phyloP scores from a whole-genome alignment of 1,140 invertebrate species.

The Argopecten irradians region DNA sequence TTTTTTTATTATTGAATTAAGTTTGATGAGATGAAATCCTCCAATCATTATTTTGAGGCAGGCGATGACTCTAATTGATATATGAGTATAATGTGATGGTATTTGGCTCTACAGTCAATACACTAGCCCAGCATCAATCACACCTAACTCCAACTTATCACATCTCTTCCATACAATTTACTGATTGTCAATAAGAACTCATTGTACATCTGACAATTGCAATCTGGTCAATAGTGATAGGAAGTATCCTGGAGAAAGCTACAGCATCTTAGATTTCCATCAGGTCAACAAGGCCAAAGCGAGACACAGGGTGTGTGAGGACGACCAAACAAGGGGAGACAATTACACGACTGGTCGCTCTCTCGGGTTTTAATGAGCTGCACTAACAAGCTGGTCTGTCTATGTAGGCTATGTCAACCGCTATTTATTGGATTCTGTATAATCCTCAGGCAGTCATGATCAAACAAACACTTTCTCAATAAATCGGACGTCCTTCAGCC shows the following conservation, averaged over 20 bases:
- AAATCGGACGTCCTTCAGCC: background rate
- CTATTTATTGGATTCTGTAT: background rate
- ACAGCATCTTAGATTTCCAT: background rate
- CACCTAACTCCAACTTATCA: background rate
- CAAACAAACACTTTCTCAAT: conserved; percentile 11
- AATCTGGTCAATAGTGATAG: background rate
- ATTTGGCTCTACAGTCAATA: too few species aligned
- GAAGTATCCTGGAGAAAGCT: background rate
- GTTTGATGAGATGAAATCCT: too few species aligned
- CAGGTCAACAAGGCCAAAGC: background rate
- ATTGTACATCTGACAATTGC: background rate
- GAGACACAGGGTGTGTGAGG: background rate
- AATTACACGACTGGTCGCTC: background rate
- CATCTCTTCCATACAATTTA: conserved; percentile 17
- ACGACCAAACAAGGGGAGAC: background rate
- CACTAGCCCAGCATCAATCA: background rate
- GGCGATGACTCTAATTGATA: too few species aligned
- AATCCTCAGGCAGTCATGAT: background rate
- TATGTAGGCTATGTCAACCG: background rate
- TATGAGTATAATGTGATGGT: too few species aligned
- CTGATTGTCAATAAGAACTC: background rate
- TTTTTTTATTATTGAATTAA: too few species aligned
- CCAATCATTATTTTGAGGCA: too few species aligned
- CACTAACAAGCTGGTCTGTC: background rate
- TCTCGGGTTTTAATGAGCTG: background rate